phyloP scores from a whole-genome alignment of 1,140 invertebrate genomes.

The Phortica variegata region DNA sequence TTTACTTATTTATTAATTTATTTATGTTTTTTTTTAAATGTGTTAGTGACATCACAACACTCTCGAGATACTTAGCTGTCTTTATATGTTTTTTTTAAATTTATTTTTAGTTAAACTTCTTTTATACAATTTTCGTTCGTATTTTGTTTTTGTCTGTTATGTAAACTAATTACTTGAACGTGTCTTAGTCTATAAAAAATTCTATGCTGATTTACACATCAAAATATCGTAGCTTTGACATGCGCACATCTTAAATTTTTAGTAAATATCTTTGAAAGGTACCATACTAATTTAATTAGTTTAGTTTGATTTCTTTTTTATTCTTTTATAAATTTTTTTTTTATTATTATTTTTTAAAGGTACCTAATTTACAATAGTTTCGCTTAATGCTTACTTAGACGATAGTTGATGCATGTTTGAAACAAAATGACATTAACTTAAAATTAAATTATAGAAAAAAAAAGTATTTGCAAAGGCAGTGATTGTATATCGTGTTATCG shows the following conservation, averaged over 20 bases:
- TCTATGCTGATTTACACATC: slow-evolving; percentile 35
- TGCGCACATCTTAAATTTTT: slow-evolving; percentile 17
- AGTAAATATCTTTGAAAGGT: slow-evolving; percentile 23
- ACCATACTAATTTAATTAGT: slow-evolving; percentile 27
- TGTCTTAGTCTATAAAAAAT: slow-evolving; percentile 35
- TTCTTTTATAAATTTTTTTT: slow-evolving; percentile 1
- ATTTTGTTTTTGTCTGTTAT: slow-evolving; percentile 4
- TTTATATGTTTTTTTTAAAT: slow-evolving; percentile 26
- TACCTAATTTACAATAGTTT: slow-evolving; percentile 57
- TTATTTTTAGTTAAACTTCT: slow-evolving; percentile 18
- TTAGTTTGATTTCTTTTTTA: slow-evolving; percentile 16
- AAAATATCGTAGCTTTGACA: too few species aligned
- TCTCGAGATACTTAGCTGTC: slow-evolving; percentile 39
- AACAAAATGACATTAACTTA: background rate
- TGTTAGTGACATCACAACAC: slow-evolving; percentile 44
- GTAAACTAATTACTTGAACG: slow-evolving; percentile 8
- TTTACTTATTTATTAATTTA: slow-evolving; percentile 31
- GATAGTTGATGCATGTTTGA: background rate
- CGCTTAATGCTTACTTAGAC: background rate
- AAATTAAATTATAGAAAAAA: background rate
- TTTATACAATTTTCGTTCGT: slow-evolving; percentile 14
- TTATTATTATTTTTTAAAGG: slow-evolving; percentile 32
- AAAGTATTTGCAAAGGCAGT: slow-evolving; percentile 4
- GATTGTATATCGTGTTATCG: slow-evolving; percentile 9
- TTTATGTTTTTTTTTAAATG: slow-evolving; percentile 9